Evolutionary conservation across 2,797 vertebrate species (phyloP), one percentile per base, ranked within the genome.

Genomic region (Micropoecilia bifurca): DNA sequence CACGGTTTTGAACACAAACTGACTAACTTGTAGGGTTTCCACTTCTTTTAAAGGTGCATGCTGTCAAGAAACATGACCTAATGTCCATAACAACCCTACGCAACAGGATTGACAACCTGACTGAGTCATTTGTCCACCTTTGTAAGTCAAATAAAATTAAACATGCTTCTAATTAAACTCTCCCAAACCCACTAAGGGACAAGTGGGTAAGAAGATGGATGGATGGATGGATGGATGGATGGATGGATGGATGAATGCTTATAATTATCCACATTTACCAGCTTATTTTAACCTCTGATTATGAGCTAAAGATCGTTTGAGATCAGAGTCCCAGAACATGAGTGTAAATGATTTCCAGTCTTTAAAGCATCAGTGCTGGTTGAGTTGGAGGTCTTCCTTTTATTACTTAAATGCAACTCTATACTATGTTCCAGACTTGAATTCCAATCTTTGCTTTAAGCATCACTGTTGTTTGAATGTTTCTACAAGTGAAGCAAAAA

Each of bases 401-500:
- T 66, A 4, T 39, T 33, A 39, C 61, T 20, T 36, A 66, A 22
- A 18, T 9, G 28, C 28, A 2, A 16, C 61, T 22, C 33, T 4
- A 12, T n/a, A 4, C 25, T 12, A 55, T 10, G 53, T 28, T n/a
- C 25, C 53, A 55, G 8, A 22, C 7, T 22, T 66, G 18, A 39
- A 20, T 66, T 20, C 18, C 18, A 33, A 39, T 20, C 33, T 66
- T 16, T 63, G 16, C 28, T 63, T 73, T 75, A 68, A 85, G 61
- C 28, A 59, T 28, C 71, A 18, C 50, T 55, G 73, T 45, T 20
- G 28, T 5, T 47, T 74, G 2, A 73, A 76, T 41, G 57, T 63
- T 83, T 61, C 25, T 74, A 22, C 33, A 36, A 9, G 7, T 22
- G 18, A 36, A 66, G 30, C 6, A 66, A 13, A 48, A 50, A 53